Conservation (phyloP, 2,797 vertebrate species). For the Anguilla marmorata region DNA sequence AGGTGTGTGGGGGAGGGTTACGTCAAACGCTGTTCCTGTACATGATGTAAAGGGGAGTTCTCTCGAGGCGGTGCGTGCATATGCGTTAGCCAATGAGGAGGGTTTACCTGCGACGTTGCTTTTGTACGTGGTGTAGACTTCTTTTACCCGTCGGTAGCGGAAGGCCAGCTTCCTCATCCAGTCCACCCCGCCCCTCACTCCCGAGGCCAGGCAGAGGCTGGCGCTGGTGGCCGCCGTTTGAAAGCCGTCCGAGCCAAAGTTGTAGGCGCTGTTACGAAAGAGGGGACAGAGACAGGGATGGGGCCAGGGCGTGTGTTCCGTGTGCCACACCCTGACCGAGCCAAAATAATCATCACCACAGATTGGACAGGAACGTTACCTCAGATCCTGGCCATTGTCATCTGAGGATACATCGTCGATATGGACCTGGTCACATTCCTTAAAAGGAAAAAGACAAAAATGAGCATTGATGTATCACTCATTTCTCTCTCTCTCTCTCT, state of each 20-base stretch:
- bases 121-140: slow-evolving; percentile 99
- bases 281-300: slow-evolving; percentile 1
- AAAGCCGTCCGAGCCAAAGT: slow-evolving; percentile 96
- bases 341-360: background rate
- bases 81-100: background rate
- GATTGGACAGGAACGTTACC: slow-evolving; percentile 66
- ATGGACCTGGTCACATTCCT: slow-evolving; percentile 99
- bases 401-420: slow-evolving; percentile 98
- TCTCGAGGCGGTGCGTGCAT: background rate
- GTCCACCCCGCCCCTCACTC: slow-evolving; percentile 95
- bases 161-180: slow-evolving; percentile 99
- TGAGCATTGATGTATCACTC: background rate
- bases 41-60: background rate
- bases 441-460: slow-evolving; percentile 5
- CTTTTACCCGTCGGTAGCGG: slow-evolving; percentile 99
- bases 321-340: background rate
- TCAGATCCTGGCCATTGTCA: slow-evolving; percentile 96
- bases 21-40: background rate
- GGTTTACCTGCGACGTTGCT: slow-evolving; percentile 98
- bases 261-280: slow-evolving; percentile 83
- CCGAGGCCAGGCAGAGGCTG: slow-evolving; percentile 95
- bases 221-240: slow-evolving; percentile 96
- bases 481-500: background rate
- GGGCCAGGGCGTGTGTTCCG: background rate
- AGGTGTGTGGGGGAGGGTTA: background rate